phyloP scores from a whole-genome alignment of 1,140 invertebrate species.

The Hyphantria cunea region DNA sequence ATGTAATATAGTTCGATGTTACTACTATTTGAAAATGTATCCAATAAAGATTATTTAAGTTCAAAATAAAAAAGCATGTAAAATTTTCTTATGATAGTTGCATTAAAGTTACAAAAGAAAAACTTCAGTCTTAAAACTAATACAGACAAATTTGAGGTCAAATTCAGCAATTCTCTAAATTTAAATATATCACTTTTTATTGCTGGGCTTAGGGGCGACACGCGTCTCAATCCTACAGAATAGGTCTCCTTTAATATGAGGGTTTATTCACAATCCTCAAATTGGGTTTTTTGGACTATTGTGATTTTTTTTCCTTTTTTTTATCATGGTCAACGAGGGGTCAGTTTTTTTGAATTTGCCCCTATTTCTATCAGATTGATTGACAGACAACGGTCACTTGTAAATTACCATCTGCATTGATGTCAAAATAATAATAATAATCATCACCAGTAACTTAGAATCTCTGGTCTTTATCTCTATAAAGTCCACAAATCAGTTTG shows the following conservation, averaged over 20 bases:
- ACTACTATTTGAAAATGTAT: too few species aligned
- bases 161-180: conserved; percentile 35
- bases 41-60: too few species aligned
- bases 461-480: too few species aligned
- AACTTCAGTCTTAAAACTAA: too few species aligned
- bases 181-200: conserved; percentile 40
- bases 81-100: too few species aligned
- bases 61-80: too few species aligned
- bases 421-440: conserved; percentile 32
- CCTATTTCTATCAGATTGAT: conserved; percentile 62
- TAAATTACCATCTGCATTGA: conserved; percentile 50
- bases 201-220: conserved; percentile 41
- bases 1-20: too few species aligned
- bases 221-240: conserved; percentile 55
- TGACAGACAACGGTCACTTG: conserved; percentile 75
- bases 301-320: conserved; percentile 56
- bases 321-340: conserved; percentile 75
- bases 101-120: too few species aligned
- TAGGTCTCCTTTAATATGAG: conserved; percentile 61
- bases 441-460: background rate
- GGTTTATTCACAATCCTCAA: conserved; percentile 57
- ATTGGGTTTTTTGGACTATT: conserved; percentile 59
- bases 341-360: conserved; percentile 62
- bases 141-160: background rate
- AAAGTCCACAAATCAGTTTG: too few species aligned